These are phyloP conservation scores for Psilopsiagon aymara DNA, from an alignment of 2,113 vertebrate genomes.

Conservation along the genomic window DNA sequence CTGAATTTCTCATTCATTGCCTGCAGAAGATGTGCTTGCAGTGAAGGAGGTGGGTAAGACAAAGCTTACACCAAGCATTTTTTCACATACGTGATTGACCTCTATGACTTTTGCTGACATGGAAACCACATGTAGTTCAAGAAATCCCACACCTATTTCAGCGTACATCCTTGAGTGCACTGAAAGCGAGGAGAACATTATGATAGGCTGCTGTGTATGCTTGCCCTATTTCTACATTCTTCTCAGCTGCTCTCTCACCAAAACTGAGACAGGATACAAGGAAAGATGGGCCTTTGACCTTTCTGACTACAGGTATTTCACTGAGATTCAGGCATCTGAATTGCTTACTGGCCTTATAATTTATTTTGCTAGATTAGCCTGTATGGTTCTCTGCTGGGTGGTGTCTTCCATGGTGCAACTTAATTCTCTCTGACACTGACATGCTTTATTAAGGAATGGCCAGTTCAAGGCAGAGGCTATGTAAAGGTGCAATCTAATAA, in stretches of 20 bases:
- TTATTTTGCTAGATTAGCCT: neutral
- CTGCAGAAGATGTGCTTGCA: neutral
- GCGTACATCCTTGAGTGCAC: neutral
- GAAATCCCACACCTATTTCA: neutral
- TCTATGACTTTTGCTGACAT: neutral
- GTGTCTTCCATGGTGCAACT: neutral
- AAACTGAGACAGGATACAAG: accelerated
- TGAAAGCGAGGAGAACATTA: neutral
- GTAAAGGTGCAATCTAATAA: neutral
- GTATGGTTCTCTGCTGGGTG: neutral
- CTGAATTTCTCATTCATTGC: neutral
- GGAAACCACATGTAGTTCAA: neutral
- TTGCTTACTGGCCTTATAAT: neutral
- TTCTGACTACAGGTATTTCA: neutral
- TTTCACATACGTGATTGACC: neutral
- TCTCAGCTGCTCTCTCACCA: neutral
- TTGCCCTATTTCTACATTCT: neutral
- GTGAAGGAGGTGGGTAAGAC: neutral
- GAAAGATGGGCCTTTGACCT: neutral
- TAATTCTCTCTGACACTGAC: neutral
- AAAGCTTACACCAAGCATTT: neutral
- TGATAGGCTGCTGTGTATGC: neutral
- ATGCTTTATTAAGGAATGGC: neutral
- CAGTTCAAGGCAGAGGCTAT: neutral
- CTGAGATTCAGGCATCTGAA: neutral